Conservation (phyloP, 2,113 vertebrate genomes). For the Panthera tigris region DNA sequence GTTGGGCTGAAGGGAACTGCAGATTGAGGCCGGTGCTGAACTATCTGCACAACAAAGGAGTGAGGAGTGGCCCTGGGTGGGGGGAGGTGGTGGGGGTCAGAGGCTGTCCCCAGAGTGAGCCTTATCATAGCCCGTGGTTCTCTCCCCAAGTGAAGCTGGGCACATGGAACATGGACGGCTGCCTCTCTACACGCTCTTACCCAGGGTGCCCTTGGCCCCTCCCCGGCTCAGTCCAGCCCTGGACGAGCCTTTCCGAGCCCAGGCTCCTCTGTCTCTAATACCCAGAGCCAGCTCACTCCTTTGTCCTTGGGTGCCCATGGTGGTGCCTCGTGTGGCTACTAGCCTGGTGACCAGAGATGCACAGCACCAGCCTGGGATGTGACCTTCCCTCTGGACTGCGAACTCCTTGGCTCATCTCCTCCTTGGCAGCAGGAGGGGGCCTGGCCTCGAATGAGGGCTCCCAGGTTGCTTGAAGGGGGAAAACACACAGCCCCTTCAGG, state of each 20-base stretch:
- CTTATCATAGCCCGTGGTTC: rapidly evolving
- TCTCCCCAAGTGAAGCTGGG: background rate
- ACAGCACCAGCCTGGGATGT: background rate
- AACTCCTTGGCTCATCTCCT: background rate
- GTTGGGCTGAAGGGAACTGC: background rate
- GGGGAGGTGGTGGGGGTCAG: too few species aligned
- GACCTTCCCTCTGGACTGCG: background rate
- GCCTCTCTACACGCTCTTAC: background rate
- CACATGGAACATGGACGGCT: rapidly evolving
- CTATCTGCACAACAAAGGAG: background rate
- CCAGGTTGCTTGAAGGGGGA: background rate
- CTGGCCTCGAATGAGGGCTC: background rate
- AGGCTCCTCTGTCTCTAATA: background rate
- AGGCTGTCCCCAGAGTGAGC: background rate
- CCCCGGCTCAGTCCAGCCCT: background rate
- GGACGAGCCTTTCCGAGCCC: background rate
- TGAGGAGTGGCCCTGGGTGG: too few species aligned
- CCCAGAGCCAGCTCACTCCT: background rate
- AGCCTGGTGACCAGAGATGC: background rate
- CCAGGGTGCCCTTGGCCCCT: background rate
- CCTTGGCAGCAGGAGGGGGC: background rate
- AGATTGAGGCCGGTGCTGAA: background rate
- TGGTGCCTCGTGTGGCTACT: background rate
- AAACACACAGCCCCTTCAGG: rapidly evolving
- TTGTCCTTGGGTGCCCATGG: background rate